phyloP scores from a whole-genome alignment of 2,888 invertebrate genomes.

The Apodemia mormo region DNA sequence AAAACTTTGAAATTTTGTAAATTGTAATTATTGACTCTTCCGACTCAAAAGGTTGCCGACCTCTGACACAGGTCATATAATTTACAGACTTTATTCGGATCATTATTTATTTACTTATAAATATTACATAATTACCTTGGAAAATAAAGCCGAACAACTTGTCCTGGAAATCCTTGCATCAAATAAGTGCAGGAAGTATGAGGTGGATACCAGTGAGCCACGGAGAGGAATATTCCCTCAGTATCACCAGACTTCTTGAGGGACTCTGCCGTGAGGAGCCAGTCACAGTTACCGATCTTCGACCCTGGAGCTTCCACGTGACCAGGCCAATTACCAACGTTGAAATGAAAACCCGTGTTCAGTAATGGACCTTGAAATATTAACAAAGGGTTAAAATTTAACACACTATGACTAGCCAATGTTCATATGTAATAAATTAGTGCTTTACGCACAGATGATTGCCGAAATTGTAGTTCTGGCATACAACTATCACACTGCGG shows the following conservation, averaged over 20 bases:
- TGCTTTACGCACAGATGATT: no score
- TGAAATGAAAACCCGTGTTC: slow-evolving; percentile 96
- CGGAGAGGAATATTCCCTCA: slow-evolving; percentile 94
- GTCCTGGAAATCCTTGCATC: slow-evolving; percentile 92
- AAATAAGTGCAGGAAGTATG: slow-evolving; percentile 95
- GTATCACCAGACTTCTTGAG: slow-evolving; percentile 89
- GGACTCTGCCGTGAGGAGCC: slow-evolving; percentile 92
- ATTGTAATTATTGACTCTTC: no score
- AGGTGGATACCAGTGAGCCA: slow-evolving; percentile 97
- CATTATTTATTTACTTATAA: no score
- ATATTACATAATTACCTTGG: slow-evolving; percentile 83
- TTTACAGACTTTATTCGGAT: no score
- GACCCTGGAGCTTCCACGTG: slow-evolving; percentile 95
- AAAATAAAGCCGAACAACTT: slow-evolving; percentile 94
- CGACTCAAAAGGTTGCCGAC: no score
- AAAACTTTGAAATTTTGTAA: no score
- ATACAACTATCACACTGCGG: no score
- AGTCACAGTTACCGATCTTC: slow-evolving; percentile 92
- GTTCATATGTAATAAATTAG: no score
- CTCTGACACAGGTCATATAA: no score
- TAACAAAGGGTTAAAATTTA: no score
- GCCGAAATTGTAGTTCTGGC: no score
- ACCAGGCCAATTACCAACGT: slow-evolving; percentile 96
- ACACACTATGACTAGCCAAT: no score
- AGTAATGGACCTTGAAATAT: slow-evolving; percentile 86